phyloP scores from a whole-genome alignment of 2,797 vertebrate genomes.

The Cyclura pinguis region DNA sequence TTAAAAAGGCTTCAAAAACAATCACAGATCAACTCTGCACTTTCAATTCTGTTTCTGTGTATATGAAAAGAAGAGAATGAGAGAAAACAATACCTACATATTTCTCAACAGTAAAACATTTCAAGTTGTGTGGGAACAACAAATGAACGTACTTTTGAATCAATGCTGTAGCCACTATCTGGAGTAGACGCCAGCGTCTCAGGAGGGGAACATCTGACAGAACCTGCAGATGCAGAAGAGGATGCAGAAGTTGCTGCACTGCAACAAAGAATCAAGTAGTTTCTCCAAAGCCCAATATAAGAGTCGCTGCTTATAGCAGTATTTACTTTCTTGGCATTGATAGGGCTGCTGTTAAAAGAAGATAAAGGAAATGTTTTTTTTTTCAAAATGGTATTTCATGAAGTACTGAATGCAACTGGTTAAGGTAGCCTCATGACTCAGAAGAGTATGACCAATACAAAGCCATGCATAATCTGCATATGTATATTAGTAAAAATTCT shows the following conservation, averaged over 20 bases:
- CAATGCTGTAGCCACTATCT: conserved; percentile 97
- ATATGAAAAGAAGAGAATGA: not conserved
- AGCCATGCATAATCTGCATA: not conserved
- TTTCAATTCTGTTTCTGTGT: not conserved
- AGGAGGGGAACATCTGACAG: conserved; percentile 95
- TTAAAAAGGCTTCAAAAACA: not conserved
- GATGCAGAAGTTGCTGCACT: conserved; percentile 88
- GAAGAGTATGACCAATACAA: not conserved
- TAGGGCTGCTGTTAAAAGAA: conserved; percentile 87
- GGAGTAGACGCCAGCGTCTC: conserved; percentile 99
- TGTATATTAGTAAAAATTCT: not conserved
- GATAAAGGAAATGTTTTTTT: not conserved
- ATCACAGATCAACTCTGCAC: not conserved
- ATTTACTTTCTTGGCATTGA: conserved; percentile 98
- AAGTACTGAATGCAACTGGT: conserved; percentile 1
- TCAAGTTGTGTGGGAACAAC: conserved; percentile 9
- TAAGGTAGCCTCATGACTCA: conserved; percentile 11
- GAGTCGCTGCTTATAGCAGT: conserved; percentile 93
- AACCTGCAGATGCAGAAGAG: conserved; percentile 87
- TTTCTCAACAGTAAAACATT: not conserved
- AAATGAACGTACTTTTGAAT: conserved; percentile 89
- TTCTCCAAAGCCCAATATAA: conserved; percentile 96
- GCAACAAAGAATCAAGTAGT: conserved; percentile 98
- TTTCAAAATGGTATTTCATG: not conserved
- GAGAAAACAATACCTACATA: not conserved